Evolutionary conservation across 2,797 vertebrate species (phyloP).

Genomic region (Diglossa cyanea): DNA sequence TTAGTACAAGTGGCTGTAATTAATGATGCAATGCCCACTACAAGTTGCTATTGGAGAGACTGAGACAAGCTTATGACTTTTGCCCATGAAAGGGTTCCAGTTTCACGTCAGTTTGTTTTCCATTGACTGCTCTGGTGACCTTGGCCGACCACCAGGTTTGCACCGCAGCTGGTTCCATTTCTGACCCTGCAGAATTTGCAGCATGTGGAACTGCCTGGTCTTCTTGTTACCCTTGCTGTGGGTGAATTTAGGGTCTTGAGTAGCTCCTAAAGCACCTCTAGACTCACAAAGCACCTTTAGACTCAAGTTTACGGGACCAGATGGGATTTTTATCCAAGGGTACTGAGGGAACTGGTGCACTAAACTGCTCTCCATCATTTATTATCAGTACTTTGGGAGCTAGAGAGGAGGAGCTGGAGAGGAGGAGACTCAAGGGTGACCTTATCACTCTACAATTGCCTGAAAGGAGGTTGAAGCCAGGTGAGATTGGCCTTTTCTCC

Average conservation of each 20-base stretch:
- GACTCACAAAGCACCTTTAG: background rate
- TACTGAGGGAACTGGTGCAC: background rate
- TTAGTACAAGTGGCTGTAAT: background rate
- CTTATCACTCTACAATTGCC: no score
- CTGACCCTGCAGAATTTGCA: background rate
- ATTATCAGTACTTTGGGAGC: background rate
- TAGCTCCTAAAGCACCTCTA: background rate
- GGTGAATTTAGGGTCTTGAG: background rate
- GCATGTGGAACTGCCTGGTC: background rate
- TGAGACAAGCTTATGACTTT: background rate
- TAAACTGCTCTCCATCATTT: background rate
- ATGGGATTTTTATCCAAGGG: background rate
- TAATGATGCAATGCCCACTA: background rate
- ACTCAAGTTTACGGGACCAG: accelerated
- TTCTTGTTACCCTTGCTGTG: background rate
- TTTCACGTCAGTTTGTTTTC: accelerated
- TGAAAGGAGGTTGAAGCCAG: background rate
- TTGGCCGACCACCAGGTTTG: accelerated
- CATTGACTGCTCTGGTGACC: accelerated
- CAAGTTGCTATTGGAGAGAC: background rate
- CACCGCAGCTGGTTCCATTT: accelerated
- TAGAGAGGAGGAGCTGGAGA: background rate
- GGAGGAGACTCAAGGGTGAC: background rate
- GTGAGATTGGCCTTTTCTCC: background rate
- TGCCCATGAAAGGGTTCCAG: accelerated